Evolutionary conservation across 2,888 invertebrate species (phyloP), one percentile per base, ranked within the genome.

Genomic region (Pyrrhosoma nymphula): DNA sequence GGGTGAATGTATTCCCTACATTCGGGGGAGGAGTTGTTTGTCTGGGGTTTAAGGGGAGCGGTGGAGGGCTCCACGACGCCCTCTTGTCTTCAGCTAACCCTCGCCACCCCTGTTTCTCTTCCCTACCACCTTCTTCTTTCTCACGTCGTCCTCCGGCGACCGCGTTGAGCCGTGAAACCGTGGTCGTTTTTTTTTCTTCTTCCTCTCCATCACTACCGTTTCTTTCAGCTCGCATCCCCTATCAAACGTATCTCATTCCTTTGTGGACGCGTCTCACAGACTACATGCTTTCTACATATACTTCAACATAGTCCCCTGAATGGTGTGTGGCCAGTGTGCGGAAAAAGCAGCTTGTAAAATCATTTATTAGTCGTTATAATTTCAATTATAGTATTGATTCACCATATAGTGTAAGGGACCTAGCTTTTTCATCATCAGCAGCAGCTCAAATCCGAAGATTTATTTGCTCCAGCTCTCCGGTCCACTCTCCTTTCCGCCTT

Each of bases 11-110:
- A 26, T 75, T 16, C 20, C 4, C 10, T 47, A 47, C 39, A 47
- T 47, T 55, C 93, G 82, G 16, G 16, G 82, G 82, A 82, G n/a
- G 82, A 35, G 82, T 82, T 82, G 82, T 82, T 82, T 35, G 82
- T 82, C 82, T 82, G 82, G 82, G 82, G 30, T 82, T 14, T 20
- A 35, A n/a, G 82, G 82, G 82, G 10, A n/a, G 47, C 8, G 47
- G 47, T 2, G 47, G 47, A 47, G 47, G 47, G 8, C 16, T 82
- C 2, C 69, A 4, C 6, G 82, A 23, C 82, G 16, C 82, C 35
- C 82, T 82, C 82, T 82, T 35, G 23, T 35, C 75, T 26, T 89
- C 75, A 3, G 30, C 75, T 26, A 47, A 47, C 75, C 30, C 18
- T 82, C 82, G 12, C 82, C 55, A 0, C 10, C 35, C 82, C 69